Evolutionary conservation across 2,888 invertebrate genomes (phyloP), one percentile per base, ranked within the genome.

Genomic region (Hipparchia sbordonii): DNA sequence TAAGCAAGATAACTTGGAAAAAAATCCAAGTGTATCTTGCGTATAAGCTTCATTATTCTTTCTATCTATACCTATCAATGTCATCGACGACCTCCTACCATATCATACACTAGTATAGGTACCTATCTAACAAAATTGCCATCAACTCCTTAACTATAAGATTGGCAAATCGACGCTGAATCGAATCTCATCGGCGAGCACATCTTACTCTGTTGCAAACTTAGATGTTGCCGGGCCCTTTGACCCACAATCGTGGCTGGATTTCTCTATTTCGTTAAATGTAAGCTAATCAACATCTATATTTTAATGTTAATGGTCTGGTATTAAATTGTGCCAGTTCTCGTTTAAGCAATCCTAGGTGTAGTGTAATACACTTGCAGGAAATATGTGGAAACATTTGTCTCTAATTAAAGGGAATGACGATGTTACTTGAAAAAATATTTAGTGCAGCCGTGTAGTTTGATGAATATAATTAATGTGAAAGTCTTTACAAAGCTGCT

Each of bases 171-270:
- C 67, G 67, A 54, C 72, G 23, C 54, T 70, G 52, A 67, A 52
- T 77, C 48, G 48, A 48, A 48, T 48, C 48, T 72, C 73, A 72
- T 73, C 75, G 74, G 70, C 13, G 57, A 63, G 51, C 48, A 13
- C 33, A 45, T 73, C 54, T 10, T 13, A 10, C 66, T 73, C 59
- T 73, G 70, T 76, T 75, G 76, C 73, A 72, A 76, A 63, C 61
- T 46, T 59, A 54, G 68, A 74, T 70, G 69, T 69, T 71, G 57
- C 68, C 45, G 69, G 59, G 77, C 65, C 70, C 76, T 77, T 33
- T 76, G 76, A 75, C 75, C 77, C 67, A 65, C 52, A 66, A 72
- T 74, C 70, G 71, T 62, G 72, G 59, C 61, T 60, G 66, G 72
- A 69, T 76, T 71, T 71, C 71, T 72, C 71, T 59, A 72, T 69